Evolutionary conservation across 2,888 invertebrate genomes (phyloP).

Genomic region (Petrolisthes cinctipes): DNA sequence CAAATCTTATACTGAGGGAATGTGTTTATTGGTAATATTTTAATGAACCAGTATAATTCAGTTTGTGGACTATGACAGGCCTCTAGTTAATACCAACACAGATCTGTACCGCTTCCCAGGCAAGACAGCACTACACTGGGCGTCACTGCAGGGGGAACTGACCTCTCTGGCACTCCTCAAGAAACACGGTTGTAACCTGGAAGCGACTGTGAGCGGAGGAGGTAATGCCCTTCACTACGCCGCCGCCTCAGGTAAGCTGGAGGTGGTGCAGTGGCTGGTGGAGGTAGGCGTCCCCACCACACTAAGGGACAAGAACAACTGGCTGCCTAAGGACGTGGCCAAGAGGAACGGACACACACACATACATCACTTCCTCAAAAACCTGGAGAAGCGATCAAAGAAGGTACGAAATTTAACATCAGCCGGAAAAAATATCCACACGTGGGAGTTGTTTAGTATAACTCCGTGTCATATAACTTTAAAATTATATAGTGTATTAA

Average conservation of each 20-base stretch:
- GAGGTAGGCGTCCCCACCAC: conserved; percentile 11
- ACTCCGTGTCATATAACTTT: too few relatives aligned
- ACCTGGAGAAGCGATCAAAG: neutral
- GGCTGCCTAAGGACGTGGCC: conserved; percentile 30
- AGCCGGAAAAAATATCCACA: too few relatives aligned
- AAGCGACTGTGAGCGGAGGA: neutral
- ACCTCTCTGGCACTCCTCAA: conserved; percentile 16
- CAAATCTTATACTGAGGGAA: too few relatives aligned
- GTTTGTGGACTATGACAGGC: too few relatives aligned
- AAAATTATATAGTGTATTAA: too few relatives aligned
- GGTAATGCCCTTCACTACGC: conserved; percentile 35
- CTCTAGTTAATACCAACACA: neutral
- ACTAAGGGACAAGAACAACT: conserved; percentile 12
- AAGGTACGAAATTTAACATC: neutral
- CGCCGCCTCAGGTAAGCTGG: conserved; percentile 24
- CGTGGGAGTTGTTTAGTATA: too few relatives aligned
- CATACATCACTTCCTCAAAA: conserved; percentile 26
- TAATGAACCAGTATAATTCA: neutral
- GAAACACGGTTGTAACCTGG: conserved; percentile 15
- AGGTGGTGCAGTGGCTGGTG: conserved; percentile 24
- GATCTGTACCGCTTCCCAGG: neutral
- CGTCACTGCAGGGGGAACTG: conserved; percentile 18
- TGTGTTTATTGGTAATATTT: too few relatives aligned
- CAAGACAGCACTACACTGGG: conserved; percentile 14
- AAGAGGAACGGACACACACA: conserved; percentile 14